Evolutionary conservation across 2,888 invertebrate species (phyloP), one percentile per base, ranked within the genome.

Genomic region (Bombylius major): DNA sequence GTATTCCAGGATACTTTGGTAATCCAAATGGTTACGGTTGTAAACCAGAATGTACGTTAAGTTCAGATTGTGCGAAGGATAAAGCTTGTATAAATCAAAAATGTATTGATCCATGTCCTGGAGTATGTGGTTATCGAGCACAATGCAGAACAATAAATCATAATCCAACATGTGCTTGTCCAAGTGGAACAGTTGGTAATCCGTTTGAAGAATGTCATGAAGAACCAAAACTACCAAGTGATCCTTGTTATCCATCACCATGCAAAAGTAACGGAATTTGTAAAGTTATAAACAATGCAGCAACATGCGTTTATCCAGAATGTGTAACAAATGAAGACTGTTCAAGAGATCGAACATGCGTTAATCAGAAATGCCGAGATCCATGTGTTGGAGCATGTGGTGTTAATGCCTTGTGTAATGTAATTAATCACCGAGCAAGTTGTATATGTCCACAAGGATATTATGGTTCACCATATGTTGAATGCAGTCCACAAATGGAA

Each of bases 291-390:
- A 87, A 86, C 60, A 79, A 79, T 14, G 78, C 79, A 5, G 87
- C 89, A 0, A 79, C 81, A 53, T 92, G 91, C 66, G 79, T 81
- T 55, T 91, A 89, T 71, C 91, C 91, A 0, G 93, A 92, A 71
- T 93, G 93, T 70, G 77, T 92, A 5, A 84, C 87, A 54, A 92
- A 92, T 67, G 85, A 87, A n/a, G 92, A 93, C 65, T 94, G 93
- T 72, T 80, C 89, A 0, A 80, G 87, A 56, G 83, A 89, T 61
- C 83, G 84, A 63, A 85, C 89, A 3, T 93, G 92, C 67, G 85
- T 87, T 65, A 82, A 82, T 46, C 89, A 89, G 62, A 87, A 86
- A 68, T 94, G 93, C 67, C 79, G 83, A 58, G 89, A 93, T 73
- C 91, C 92, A 46, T 89, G 90, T 67, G 77, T 82, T 55, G 86